Base-by-base conservation (phyloP, 2,888 invertebrate species). In the Eulithis testata region DNA sequence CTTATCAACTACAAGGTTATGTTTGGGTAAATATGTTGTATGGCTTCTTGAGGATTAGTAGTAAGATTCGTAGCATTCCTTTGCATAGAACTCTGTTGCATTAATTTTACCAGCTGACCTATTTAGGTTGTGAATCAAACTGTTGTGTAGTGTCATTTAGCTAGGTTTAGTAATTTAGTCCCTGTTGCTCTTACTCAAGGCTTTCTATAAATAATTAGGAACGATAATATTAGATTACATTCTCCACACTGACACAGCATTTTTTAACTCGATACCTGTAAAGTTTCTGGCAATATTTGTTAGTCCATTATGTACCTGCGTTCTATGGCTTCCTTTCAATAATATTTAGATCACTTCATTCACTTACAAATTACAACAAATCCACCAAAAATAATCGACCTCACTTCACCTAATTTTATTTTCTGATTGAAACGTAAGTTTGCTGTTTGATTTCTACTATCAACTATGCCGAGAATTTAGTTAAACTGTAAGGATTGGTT, bases 181-280 rank as follows among this genome's bases (percentile, higher is more conserved):
- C 51, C 51, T 56, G 40, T 21, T 43, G 49, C 11, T 60, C 21
- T 40, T 47, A 60, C 36, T 64, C 71, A 75, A 80, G 76, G 77
- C 68, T 71, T 75, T 81, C 80, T 82, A 81, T 80, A 72, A 79
- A 69, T 81, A 77, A 69, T 66, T 1, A 52, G 40, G 62, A 65
- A 70, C 68, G 37, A 66, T 65, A 64, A 56, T 64, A 64, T 60
- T 61, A 55, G 27, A 68, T 63, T 70, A 59, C 60, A 50, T 43
- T 45, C 47, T 31, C 58, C 21, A 54, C 36, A 51, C 77, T 81
- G 80, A 82, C 77, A 74, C 66, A 71, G 78, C 80, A 77, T 60
- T 70, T 77, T 72, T 51, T 37, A 49, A 49, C 47, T 52, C 36
- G n/a, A 8, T 7, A 49, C 11, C 11, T 36, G 21, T 54, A 3